Base-by-base conservation (phyloP, 2,888 invertebrate genomes). In the Phengaris arion region DNA sequence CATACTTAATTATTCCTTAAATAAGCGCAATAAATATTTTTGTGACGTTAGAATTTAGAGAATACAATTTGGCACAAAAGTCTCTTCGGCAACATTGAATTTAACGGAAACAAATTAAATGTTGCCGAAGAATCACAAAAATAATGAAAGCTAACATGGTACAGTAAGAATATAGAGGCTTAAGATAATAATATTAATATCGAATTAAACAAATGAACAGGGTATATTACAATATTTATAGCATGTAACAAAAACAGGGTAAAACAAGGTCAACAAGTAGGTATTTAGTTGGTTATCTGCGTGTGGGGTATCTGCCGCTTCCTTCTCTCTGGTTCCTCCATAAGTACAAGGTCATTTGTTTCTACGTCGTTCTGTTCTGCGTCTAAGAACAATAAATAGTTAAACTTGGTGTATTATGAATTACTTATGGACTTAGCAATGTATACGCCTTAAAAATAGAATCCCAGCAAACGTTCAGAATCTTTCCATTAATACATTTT, bases 321-420 rank as follows among this genome's bases (percentile, higher is more conserved):
- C 79, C 86, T 81, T 75, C 89, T 85, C 2, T 88, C 86, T n/a
- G 83, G 82, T 2, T 83, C 82, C 12, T 90, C 90, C 6, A 82
- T 81, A 77, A 85, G 86, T 76, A 91, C 92, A 0, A 87, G 87
- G 5, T 90, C 90, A 77, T 89, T 88, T 77, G 78, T 84, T 1
- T 88, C 88, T 8, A 76, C 83, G 57, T 80, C 81, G 15, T 78
- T 80, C 64, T 76, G 79, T 13, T 77, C 77, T 64, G 85, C 79
- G 77, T 91, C 91, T 91, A 85, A 79, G 73, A 77, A 77, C 46
- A 59, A 64, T 72, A 64, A 70, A 54, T 35, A 35, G 35, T 35
- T 35, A 35, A 35, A 22, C 22, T 22, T 22, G 22, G 22, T 22
- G 0, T 22, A 22, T 22, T 22, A 22, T 22, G 22, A 22, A 22